Percentiles rank a stretch among this genome's conserved stretches.
Evolutionary conservation across 1,140 invertebrate species (phyloP).

Genomic region (Penaeus vannamei): DNA sequence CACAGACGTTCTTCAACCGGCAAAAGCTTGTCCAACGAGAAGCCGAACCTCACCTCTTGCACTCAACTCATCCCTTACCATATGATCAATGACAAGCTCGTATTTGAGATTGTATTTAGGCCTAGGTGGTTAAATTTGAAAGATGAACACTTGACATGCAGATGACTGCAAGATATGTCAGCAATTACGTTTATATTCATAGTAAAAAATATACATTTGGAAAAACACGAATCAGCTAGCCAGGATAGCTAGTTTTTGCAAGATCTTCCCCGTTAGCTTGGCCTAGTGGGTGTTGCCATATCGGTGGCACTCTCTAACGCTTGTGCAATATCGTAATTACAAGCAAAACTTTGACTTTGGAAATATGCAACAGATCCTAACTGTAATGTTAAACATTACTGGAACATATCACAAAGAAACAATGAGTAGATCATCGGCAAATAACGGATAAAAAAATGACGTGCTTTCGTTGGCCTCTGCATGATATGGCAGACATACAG

Average conservation of each 20-base stretch:
- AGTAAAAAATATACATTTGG: not conserved
- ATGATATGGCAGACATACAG: constrained; percentile 63
- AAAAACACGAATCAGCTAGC: constrained; percentile 45
- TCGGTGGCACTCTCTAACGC: constrained; percentile 38
- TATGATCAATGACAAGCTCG: constrained; percentile 10
- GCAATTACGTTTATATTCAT: not conserved
- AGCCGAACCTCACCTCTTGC: constrained; percentile 49
- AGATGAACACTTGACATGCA: not conserved
- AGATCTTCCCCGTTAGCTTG: constrained; percentile 65
- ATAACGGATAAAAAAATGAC: constrained; percentile 8
- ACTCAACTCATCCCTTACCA: constrained; percentile 35
- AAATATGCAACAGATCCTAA: not conserved
- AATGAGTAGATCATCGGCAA: not conserved
- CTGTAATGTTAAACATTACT: no score
- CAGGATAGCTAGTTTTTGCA: constrained; percentile 64
- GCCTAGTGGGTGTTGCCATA: constrained; percentile 63
- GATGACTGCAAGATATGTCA: not conserved
- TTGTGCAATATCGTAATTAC: constrained; percentile 35
- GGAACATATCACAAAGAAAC: not conserved
- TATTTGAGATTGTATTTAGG: constrained; percentile 3
- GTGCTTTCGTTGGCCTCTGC: constrained; percentile 45
- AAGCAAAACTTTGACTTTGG: not conserved
- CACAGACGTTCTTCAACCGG: constrained; percentile 53
- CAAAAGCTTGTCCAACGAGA: constrained; percentile 48
- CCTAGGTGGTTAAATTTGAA: not conserved